These are phyloP conservation scores for Aphelenchoides besseyi DNA, from an alignment of 1,140 invertebrate species.

Conservation along the genomic window DNA sequence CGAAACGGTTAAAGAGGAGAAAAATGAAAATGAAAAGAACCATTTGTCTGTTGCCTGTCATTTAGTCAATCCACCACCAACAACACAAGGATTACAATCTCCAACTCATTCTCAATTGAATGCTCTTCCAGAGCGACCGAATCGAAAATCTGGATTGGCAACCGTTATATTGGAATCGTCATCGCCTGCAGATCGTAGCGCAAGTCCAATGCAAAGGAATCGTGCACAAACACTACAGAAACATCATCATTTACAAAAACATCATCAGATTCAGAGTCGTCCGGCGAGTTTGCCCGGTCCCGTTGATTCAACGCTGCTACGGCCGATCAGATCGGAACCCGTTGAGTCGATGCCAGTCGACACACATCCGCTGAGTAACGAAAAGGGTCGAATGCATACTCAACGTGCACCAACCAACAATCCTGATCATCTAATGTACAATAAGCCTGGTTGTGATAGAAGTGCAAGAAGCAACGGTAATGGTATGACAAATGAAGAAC, in stretches of 20 bases:
- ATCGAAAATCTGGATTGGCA: conserved; percentile 6
- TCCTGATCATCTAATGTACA: not conserved
- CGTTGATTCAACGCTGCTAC: not conserved
- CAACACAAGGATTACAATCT: not conserved
- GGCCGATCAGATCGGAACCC: not conserved
- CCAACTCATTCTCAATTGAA: not conserved
- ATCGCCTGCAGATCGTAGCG: not conserved
- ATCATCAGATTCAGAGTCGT: not conserved
- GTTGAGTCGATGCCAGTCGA: not conserved
- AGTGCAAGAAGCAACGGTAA: not conserved
- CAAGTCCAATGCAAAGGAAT: not conserved
- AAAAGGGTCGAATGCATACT: not conserved
- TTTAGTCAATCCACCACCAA: not conserved
- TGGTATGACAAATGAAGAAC: not conserved
- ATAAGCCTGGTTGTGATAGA: not conserved
- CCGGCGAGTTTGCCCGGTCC: conserved; percentile 2
- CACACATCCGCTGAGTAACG: not conserved
- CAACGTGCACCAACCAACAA: not conserved
- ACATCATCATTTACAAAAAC: conserved; percentile 9
- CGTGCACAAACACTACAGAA: not conserved
- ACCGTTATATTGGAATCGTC: not conserved
- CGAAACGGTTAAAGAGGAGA: too few relatives aligned
- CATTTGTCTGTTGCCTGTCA: not conserved
- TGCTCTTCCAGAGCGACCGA: not conserved
- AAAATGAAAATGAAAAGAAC: not conserved